phyloP scores from a whole-genome alignment of 2,797 vertebrate species.

The Argya squamiceps region DNA sequence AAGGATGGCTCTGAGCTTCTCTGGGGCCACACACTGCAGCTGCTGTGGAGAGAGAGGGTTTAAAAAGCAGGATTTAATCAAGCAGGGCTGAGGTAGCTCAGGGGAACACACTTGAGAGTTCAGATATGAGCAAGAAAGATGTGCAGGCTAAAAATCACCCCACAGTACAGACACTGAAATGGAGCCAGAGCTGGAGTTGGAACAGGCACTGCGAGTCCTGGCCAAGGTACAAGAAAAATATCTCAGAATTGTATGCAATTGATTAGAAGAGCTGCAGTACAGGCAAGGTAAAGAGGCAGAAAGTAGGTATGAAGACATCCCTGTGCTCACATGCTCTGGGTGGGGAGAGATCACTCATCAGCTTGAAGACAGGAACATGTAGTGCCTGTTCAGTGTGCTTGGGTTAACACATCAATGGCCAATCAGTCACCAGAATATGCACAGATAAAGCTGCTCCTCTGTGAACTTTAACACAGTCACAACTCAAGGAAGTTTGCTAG shows the following conservation, averaged over 20 bases:
- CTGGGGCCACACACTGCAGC: neutral
- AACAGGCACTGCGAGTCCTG: neutral
- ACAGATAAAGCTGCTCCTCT: neutral
- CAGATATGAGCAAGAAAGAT: neutral
- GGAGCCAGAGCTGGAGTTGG: neutral
- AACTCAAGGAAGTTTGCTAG: neutral
- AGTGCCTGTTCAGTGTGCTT: neutral
- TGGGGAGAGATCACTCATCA: neutral
- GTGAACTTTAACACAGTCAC: neutral
- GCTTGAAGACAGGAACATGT: neutral
- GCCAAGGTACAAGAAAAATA: neutral
- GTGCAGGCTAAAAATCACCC: neutral
- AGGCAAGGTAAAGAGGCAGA: neutral
- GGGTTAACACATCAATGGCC: neutral
- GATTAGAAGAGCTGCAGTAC: neutral
- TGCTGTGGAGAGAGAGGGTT: neutral
- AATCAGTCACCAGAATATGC: neutral
- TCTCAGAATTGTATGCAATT: neutral
- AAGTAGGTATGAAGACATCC: neutral
- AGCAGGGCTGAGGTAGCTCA: neutral
- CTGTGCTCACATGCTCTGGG: neutral
- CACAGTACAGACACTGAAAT: neutral
- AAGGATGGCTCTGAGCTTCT: neutral
- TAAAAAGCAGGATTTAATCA: neutral
- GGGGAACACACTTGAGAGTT: neutral